These are phyloP conservation scores for Lithobates pipiens DNA, from an alignment of 2,797 vertebrate species.

Conservation along the genomic window DNA sequence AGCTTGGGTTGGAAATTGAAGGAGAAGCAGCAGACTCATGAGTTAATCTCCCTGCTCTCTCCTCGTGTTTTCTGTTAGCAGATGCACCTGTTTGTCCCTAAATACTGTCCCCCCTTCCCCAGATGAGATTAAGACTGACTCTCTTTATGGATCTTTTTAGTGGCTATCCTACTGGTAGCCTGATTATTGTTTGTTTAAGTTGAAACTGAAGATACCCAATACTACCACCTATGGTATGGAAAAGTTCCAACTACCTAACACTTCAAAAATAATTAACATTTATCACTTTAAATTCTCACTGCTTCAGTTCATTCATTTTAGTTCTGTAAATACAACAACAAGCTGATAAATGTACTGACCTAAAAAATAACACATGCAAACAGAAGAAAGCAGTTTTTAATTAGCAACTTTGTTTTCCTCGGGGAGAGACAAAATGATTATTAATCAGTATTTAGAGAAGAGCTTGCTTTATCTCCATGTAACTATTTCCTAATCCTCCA, in stretches of 20 bases:
- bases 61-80: too few relatives aligned
- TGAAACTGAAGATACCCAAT: neutral
- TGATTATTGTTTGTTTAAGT: too few relatives aligned
- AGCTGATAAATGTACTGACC: slow-evolving; percentile 33
- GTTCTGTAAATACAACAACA: slow-evolving; percentile 28
- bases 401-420: slow-evolving; percentile 45
- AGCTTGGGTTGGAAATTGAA: too few relatives aligned
- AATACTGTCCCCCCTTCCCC: too few relatives aligned
- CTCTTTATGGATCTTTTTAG: too few relatives aligned
- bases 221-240: neutral
- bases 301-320: slow-evolving; percentile 1
- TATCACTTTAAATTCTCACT: neutral
- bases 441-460: slow-evolving; percentile 58
- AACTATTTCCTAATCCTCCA: slow-evolving; percentile 52
- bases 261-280: neutral
- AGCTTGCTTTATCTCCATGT: slow-evolving; percentile 57
- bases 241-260: neutral
- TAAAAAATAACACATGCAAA: slow-evolving; percentile 33
- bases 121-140: too few relatives aligned
- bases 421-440: slow-evolving; percentile 47
- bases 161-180: too few relatives aligned
- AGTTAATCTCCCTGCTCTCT: too few relatives aligned
- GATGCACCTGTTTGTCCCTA: too few relatives aligned
- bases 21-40: too few relatives aligned
- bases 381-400: slow-evolving; percentile 44